Evolutionary conservation across 2,888 invertebrate species (phyloP).

Genomic region (Dusona sp.): DNA sequence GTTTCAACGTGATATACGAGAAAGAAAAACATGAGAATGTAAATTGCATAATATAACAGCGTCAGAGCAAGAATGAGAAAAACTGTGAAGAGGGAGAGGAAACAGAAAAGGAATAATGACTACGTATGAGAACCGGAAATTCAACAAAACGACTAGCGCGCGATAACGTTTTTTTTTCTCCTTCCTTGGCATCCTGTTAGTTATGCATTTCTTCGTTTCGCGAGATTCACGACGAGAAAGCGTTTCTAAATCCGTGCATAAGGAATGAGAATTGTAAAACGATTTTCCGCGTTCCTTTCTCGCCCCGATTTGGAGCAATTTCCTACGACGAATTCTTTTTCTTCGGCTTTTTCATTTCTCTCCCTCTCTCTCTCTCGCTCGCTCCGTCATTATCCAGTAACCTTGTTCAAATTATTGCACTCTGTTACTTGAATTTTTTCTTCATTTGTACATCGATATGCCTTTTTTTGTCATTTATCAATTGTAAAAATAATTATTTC

Average conservation of each 20-base stretch:
- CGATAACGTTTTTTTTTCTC: conserved; percentile 1
- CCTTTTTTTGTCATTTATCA: background rate
- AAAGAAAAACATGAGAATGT: background rate
- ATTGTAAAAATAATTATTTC: background rate
- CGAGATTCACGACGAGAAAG: background rate
- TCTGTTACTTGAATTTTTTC: background rate
- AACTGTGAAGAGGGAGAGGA: background rate
- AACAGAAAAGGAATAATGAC: background rate
- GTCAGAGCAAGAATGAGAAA: background rate
- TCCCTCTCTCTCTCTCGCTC: background rate
- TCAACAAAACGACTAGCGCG: conserved; percentile 22
- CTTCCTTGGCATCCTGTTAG: background rate
- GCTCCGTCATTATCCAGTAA: background rate
- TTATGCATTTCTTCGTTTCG: background rate
- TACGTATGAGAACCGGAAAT: conserved; percentile 16
- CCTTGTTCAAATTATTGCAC: background rate
- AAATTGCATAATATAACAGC: background rate
- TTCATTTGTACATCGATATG: background rate
- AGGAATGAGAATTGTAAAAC: conserved; percentile 27
- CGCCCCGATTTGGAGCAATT: conserved; percentile 26
- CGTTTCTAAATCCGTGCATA: background rate
- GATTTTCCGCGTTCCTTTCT: conserved; percentile 14
- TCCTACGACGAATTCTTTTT: conserved; percentile 2
- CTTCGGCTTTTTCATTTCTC: background rate
- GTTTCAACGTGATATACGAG: background rate